Evolutionary conservation across 23 tunicate species (phyloP).

Genomic region (Trididemnum clinides): DNA sequence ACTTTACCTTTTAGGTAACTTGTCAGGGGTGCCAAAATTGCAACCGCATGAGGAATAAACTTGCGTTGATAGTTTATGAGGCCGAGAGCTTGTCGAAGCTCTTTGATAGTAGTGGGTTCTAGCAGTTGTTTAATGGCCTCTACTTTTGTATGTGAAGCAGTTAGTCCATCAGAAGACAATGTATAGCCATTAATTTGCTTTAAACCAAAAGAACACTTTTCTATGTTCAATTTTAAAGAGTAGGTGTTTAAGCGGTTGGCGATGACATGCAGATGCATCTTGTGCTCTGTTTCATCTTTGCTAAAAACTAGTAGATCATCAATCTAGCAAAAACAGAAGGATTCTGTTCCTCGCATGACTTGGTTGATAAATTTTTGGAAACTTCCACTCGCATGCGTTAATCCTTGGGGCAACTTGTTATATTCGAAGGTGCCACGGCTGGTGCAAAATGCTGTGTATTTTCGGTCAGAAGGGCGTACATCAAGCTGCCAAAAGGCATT

Average conservation of each 20-base stretch:
- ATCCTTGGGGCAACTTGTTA: constrained; percentile 17
- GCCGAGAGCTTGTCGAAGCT: constrained; percentile 9
- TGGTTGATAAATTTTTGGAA: constrained; percentile 14
- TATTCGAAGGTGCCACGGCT: constrained; percentile 20
- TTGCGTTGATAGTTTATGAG: constrained; percentile 10
- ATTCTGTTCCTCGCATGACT: constrained; percentile 8
- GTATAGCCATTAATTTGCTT: constrained; percentile 13
- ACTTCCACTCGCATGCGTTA: not conserved
- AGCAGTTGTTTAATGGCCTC: constrained; percentile 25
- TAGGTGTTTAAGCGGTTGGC: not conserved
- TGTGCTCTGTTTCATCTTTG: not conserved
- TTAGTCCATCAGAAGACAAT: constrained; percentile 12
- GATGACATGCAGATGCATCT: not conserved
- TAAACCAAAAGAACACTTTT: constrained; percentile 29
- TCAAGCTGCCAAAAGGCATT: not conserved
- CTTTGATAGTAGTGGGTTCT: constrained; percentile 20
- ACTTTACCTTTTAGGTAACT: not conserved
- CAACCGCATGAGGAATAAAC: constrained; percentile 11
- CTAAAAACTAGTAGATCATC: constrained; percentile 14
- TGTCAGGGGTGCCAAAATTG: constrained; percentile 21
- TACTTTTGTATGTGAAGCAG: constrained; percentile 19
- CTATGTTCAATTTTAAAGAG: not conserved
- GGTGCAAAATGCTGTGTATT: constrained; percentile 16
- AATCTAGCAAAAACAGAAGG: constrained; percentile 19
- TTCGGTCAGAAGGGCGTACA: not conserved